A percentile compares a stretch with the other conserved stretches of the same genome.
These are phyloP conservation scores for Pterois miles DNA, from an alignment of 2,797 vertebrate genomes.

Conservation along the genomic window DNA sequence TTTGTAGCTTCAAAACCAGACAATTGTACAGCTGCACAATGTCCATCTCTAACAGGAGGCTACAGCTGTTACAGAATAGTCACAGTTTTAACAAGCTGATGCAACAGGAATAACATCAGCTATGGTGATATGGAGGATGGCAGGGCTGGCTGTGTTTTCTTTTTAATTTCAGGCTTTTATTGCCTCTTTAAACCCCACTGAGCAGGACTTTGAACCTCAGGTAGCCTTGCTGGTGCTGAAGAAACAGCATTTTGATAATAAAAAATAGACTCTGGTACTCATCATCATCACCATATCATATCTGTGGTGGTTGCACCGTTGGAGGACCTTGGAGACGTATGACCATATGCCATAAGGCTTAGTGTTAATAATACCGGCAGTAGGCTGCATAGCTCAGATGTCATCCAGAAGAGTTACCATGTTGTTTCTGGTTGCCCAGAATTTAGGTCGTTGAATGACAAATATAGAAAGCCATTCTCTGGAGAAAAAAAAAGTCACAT, in stretches of 20 bases:
- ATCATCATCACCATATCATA: neutral
- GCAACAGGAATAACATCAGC: neutral
- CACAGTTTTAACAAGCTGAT: neutral
- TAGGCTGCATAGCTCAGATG: neutral
- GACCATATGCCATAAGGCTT: neutral
- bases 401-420: neutral
- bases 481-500: no score
- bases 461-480: neutral
- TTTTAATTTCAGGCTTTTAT: slow-evolving; percentile 2
- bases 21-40: neutral
- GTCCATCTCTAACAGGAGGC: neutral
- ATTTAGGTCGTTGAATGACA: neutral
- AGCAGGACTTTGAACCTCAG: slow-evolving; percentile 11
- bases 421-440: neutral
- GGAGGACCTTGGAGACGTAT: neutral
- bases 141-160: neutral
- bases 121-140: neutral
- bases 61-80: neutral
- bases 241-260: neutral
- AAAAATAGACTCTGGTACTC: neutral
- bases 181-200: neutral
- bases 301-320: neutral
- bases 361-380: neutral
- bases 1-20: neutral
- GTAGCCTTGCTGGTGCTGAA: neutral